Evolutionary conservation across 2,888 invertebrate genomes (phyloP), one percentile per base, ranked within the genome.

Genomic region (Celastrina argiolus): DNA sequence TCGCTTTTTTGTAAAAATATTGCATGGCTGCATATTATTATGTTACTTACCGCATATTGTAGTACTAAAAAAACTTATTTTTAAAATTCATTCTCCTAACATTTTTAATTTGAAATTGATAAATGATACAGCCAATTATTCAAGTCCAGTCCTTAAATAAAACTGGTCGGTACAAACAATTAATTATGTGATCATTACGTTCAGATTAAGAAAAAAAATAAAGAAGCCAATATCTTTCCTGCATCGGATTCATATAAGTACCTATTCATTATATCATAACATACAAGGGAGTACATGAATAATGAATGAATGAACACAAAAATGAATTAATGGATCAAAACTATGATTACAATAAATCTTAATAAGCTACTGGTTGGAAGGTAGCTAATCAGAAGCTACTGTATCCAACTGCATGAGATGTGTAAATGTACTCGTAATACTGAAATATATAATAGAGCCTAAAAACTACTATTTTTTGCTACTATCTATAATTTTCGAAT

Each of bases 261-360:
- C 22, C 22, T 51, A 1, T 51, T 22, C 12, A 51, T 26, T 51
- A 51, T 45, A 45, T 45, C 51, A 10, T 36, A 26, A 51, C 51
- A 51, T 51, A 51, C 51, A 51, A 51, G 22, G 12, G 51, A 51
- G 36, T 51, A 1, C 14, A 51, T 51, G 51, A 51, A 51, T 51
- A 26, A 51, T 51, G 51, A 51, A 51, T 51, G 22, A 51, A 51
- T 22, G 51, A 22, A 26, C 12, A 51, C 14, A 22, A 10, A 22
- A 51, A 51, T 51, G 26, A 51, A 51, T 51, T 51, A 51, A 51
- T 51, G 51, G 51, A 51, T 51, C 51, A 22, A 51, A 22, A 22
- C 51, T 51, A 51, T 51, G 51, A 51, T 51, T 51, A 51, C 51
- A 51, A 51, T 51, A 51, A 51, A 51, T 51, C 51, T 22, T 51